Base-by-base conservation (phyloP, 2,113 vertebrate genomes). In the Mus musculus region DNA sequence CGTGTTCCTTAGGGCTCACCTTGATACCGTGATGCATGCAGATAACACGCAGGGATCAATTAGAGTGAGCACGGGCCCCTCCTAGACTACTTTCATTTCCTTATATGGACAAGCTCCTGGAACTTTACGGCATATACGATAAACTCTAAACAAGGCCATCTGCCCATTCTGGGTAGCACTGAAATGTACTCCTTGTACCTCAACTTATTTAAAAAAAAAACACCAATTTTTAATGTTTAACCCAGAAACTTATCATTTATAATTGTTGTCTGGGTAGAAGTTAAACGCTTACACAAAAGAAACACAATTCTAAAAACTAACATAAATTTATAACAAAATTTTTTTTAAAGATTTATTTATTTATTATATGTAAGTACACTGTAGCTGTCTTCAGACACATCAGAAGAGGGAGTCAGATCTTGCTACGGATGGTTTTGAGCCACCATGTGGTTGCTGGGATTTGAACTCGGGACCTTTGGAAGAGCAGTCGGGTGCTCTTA, bases 251-350 rank as follows among this genome's bases (percentile, higher is more conserved):
- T 28, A 85, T 52, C 6, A 89, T 73, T 82, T 87, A 5, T 33
- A 86, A 91, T 93, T n/a, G 80, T 94, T 73, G 61, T 86, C 11
- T 7, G 89, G 54, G 22, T 28, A 89, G 78, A 92, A 63, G 7
- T 75, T 90, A 94, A 96, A 80, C 9, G 3, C 4, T n/a, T 56
- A 52, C 91, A 91, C 1, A 80, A 73, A 87, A 73, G 20, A 65
- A 72, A 76, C 72, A 78, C 6, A 91, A 82, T 24, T 78, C 6
- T 49, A 73, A 92, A 95, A 91, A 56, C 28, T 33, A 61, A 63
- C 80, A 36, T 17, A n/a, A 72, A 89, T 67, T 67, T 86, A 72
- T 65, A 93, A 92, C n/a, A 88, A 94, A 94, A 85, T 42, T 65
- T 82, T 88, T 39, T n/a, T n/a, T n/a, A n/a, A n/a, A n/a, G n/a